Percentiles rank a stretch among this genome's conserved stretches.
These are phyloP conservation scores for Himalopsyche tibetana DNA, from an alignment of 2,888 invertebrate species.

Conservation along the genomic window DNA sequence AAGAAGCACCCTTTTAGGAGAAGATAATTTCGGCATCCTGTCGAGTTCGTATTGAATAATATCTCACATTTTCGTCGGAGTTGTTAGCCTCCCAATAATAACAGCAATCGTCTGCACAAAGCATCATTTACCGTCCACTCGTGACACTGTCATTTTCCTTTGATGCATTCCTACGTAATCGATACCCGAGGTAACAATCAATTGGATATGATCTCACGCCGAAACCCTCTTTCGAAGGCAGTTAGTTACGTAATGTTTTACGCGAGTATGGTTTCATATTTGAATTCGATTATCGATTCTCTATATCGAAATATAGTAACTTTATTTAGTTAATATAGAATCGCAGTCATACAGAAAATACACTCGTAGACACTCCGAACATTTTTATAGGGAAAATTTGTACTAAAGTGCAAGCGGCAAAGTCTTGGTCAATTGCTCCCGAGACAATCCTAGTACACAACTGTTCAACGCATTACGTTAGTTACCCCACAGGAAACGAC, in stretches of 20 bases:
- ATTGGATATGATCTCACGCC: slow-evolving; percentile 15
- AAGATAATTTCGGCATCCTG: slow-evolving; percentile 12
- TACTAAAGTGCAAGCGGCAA: too few species aligned
- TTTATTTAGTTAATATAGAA: too few species aligned
- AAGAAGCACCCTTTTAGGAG: not conserved
- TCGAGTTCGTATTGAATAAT: not conserved
- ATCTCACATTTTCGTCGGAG: not conserved
- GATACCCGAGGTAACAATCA: slow-evolving; percentile 28
- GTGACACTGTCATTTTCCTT: slow-evolving; percentile 49
- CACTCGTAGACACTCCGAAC: too few species aligned
- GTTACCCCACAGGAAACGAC: too few species aligned
- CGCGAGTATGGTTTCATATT: not conserved
- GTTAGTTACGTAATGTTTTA: not conserved
- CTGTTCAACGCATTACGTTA: too few species aligned
- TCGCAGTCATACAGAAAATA: too few species aligned
- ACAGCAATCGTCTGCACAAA: not conserved
- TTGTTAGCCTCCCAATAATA: not conserved
- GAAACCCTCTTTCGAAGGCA: not conserved
- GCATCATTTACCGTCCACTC: not conserved
- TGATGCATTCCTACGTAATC: slow-evolving; percentile 50
- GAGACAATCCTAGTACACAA: too few species aligned
- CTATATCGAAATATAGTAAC: too few species aligned
- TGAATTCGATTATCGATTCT: not conserved
- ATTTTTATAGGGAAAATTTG: too few species aligned
- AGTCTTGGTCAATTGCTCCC: too few species aligned